Evolutionary conservation across 2,797 vertebrate species (phyloP).

Genomic region (Nyctibius grandis): DNA sequence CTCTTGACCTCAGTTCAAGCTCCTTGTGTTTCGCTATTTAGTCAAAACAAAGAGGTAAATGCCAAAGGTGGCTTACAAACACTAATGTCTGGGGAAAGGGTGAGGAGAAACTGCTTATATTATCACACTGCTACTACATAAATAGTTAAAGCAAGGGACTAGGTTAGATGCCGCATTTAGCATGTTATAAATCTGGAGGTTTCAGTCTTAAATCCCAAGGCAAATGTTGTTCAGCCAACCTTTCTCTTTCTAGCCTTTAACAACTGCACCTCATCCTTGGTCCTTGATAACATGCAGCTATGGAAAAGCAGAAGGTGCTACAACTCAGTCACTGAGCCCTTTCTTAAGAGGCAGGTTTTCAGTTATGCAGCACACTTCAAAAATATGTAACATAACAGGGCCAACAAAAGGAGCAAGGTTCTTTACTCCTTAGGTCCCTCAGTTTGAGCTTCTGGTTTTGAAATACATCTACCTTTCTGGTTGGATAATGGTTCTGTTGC

Average conservation of each 20-base stretch:
- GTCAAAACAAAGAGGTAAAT: conserved; percentile 4
- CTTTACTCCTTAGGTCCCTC: background rate
- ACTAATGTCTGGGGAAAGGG: background rate
- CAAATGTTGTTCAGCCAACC: background rate
- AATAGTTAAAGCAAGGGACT: background rate
- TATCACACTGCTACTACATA: background rate
- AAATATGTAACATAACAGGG: background rate
- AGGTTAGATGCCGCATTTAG: background rate
- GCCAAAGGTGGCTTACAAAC: background rate
- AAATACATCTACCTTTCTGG: background rate
- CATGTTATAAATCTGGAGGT: background rate
- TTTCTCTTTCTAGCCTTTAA: background rate
- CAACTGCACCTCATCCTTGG: background rate
- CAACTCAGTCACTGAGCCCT: background rate
- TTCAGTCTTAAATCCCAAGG: conserved; percentile 7
- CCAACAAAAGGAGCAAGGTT: background rate
- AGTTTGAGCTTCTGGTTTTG: background rate
- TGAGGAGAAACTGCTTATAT: background rate
- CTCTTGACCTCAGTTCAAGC: conserved; percentile 36
- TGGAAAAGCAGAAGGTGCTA: background rate
- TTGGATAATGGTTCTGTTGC: background rate
- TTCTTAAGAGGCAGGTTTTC: background rate
- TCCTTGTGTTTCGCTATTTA: background rate
- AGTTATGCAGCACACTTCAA: background rate
- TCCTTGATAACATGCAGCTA: background rate